These are phyloP conservation scores for Halocynthia aurantium DNA, from an alignment of 23 tunicate genomes.

Conservation along the genomic window DNA sequence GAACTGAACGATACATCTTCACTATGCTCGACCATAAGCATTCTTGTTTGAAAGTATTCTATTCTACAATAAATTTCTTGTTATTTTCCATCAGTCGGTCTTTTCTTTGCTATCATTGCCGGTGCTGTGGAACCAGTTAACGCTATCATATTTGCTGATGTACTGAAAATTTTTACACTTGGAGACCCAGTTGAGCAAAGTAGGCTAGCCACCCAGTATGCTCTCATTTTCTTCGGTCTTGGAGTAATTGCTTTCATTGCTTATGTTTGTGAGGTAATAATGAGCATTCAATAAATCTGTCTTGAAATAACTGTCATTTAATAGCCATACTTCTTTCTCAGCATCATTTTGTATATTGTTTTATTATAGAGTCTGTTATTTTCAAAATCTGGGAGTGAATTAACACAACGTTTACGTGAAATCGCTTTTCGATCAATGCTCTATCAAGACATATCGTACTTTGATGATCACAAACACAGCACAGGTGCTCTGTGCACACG, in stretches of 20 bases:
- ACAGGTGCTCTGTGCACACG: slow-evolving; percentile 88
- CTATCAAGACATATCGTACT: slow-evolving; percentile 72
- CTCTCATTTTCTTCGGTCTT: slow-evolving; percentile 45
- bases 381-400: slow-evolving; percentile 77
- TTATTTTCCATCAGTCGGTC: slow-evolving; percentile 30
- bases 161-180: slow-evolving; percentile 69
- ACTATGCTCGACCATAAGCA: no score
- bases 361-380: slow-evolving; percentile 49
- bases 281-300: neutral
- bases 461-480: slow-evolving; percentile 84
- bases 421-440: slow-evolving; percentile 53
- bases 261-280: slow-evolving; percentile 48
- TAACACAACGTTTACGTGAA: slow-evolving; percentile 64
- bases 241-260: slow-evolving; percentile 69
- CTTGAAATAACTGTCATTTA: neutral
- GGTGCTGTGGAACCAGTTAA: slow-evolving; percentile 87
- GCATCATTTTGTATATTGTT: neutral
- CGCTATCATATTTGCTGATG: slow-evolving; percentile 83
- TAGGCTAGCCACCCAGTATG: slow-evolving; percentile 26
- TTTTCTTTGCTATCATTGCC: slow-evolving; percentile 68
- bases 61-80: no score
- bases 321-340: neutral
- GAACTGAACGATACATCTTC: no score
- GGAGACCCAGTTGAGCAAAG: slow-evolving; percentile 48
- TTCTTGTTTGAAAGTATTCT: no score